These are phyloP conservation scores for Phrynocephalus forsythii DNA, from an alignment of 2,797 vertebrate species.

Conservation along the genomic window DNA sequence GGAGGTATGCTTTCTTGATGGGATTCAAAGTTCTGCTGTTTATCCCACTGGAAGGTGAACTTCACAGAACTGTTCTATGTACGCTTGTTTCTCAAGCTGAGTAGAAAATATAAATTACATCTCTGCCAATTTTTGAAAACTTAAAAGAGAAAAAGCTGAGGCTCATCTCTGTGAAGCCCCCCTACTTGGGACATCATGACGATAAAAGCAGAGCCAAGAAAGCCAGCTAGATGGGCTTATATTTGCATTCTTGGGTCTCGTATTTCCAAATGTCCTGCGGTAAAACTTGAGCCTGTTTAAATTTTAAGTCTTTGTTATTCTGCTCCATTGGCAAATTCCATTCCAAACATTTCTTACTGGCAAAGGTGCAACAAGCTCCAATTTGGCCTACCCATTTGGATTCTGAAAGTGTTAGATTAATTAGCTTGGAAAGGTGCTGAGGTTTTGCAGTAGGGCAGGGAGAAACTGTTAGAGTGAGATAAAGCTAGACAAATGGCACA, in stretches of 20 bases:
- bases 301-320: conserved; percentile 39
- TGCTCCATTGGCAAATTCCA: conserved; percentile 31
- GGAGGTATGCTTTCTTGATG: background rate
- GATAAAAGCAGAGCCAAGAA: conserved; percentile 24
- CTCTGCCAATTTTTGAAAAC: conserved; percentile 20
- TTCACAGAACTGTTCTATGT: background rate
- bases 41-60: background rate
- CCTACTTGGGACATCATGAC: background rate
- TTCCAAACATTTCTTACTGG: conserved; percentile 26
- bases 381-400: conserved; percentile 1
- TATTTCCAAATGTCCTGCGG: conserved; percentile 15
- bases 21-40: background rate
- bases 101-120: background rate
- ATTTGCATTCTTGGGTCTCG: conserved; percentile 40
- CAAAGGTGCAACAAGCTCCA: conserved; percentile 10
- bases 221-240: conserved; percentile 30
- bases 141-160: background rate
- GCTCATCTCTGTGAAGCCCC: conserved; percentile 6
- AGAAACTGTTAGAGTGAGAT: background rate
- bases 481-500: background rate
- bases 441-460: background rate
- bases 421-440: background rate
- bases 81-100: background rate
- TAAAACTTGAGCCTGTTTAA: conserved; percentile 3
- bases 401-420: conserved; percentile 8